Evolutionary conservation across 2,888 invertebrate genomes (phyloP).

Genomic region (Zhuqinia jingwanae): DNA sequence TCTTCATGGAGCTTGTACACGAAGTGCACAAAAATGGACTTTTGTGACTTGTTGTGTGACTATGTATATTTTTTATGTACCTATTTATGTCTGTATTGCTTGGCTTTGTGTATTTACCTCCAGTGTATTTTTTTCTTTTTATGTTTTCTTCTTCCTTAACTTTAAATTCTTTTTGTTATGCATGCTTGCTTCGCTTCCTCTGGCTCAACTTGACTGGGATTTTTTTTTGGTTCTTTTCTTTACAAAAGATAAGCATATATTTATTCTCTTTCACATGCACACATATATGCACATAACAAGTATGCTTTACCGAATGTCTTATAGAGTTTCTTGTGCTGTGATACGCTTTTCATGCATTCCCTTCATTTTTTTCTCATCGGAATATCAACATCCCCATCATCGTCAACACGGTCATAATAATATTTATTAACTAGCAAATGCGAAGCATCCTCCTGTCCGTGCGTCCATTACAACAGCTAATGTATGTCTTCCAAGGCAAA

Average conservation of each 20-base stretch:
- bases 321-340: background rate
- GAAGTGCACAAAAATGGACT: too few relatives aligned
- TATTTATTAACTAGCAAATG: too few relatives aligned
- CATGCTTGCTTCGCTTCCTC: conserved; percentile 51
- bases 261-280: background rate
- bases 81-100: too few relatives aligned
- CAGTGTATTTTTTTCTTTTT: background rate
- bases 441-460: too few relatives aligned
- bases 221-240: conserved; percentile 4
- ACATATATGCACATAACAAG: too few relatives aligned
- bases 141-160: background rate
- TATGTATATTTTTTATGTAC: too few relatives aligned
- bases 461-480: too few relatives aligned
- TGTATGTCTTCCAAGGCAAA: too few relatives aligned
- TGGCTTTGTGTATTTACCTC: background rate
- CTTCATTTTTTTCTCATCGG: conserved; percentile 18
- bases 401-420: background rate
- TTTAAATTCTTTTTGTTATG: conserved; percentile 43
- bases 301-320: background rate
- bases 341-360: background rate
- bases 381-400: conserved; percentile 3
- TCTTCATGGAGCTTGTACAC: background rate
- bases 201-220: conserved; percentile 30
- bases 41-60: too few relatives aligned
- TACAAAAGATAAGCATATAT: conserved; percentile 14